Conservation (phyloP, 2,888 invertebrate species). For the Melieria crassipennis region DNA sequence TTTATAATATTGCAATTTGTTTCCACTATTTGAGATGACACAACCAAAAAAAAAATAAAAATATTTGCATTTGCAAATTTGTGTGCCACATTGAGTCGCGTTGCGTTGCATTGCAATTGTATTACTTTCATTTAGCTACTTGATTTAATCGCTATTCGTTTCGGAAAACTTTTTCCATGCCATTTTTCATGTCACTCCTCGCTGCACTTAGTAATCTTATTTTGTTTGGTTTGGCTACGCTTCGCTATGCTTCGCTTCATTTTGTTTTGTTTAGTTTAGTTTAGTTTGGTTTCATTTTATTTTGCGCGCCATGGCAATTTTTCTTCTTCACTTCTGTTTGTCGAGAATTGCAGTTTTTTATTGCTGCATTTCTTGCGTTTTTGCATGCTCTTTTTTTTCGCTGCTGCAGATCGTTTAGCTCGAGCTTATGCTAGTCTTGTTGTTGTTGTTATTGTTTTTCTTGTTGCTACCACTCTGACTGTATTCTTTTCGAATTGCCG, state of each 20-base stretch:
- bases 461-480: slow-evolving; percentile 26
- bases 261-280: not conserved
- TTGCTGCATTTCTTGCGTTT: not conserved
- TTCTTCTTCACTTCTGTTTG: slow-evolving; percentile 6
- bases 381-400: too few relatives aligned
- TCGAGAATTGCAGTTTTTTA: not conserved
- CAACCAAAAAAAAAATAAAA: too few relatives aligned
- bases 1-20: too few relatives aligned
- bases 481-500: slow-evolving; percentile 31
- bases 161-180: slow-evolving; percentile 1
- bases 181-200: slow-evolving; percentile 2
- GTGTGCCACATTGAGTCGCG: too few relatives aligned
- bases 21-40: too few relatives aligned
- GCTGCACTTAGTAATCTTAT: not conserved
- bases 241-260: not conserved
- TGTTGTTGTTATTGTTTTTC: slow-evolving; percentile 13
- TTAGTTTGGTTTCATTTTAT: not conserved
- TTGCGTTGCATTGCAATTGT: too few relatives aligned
- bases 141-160: not conserved
- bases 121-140: not conserved
- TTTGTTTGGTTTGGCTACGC: not conserved
- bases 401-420: not conserved
- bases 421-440: not conserved
- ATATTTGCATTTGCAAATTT: too few relatives aligned
- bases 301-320: slow-evolving; percentile 15